phyloP scores from a whole-genome alignment of 2,888 invertebrate species.

The Drosophila mercatorum region DNA sequence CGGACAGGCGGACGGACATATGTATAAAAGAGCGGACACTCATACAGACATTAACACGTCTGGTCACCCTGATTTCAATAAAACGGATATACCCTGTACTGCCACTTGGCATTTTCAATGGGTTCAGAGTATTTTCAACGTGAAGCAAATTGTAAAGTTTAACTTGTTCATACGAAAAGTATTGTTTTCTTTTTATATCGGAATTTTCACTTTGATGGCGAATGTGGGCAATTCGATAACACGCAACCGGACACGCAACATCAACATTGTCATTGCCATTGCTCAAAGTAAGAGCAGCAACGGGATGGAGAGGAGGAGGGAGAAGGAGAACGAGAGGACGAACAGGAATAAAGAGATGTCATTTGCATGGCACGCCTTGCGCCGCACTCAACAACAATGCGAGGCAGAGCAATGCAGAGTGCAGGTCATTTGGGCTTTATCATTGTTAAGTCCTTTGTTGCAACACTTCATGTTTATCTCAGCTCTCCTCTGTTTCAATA shows the following conservation, averaged over 20 bases:
- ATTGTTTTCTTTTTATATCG: not conserved
- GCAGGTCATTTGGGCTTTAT: conserved; percentile 28
- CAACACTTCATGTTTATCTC: conserved; percentile 11
- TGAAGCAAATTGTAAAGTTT: not conserved
- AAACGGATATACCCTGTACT: no score
- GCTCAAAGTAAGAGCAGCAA: conserved; percentile 4
- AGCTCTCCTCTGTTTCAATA: conserved; percentile 1
- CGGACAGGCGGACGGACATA: no score
- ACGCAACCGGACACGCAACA: conserved; percentile 23
- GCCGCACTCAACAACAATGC: conserved; percentile 7
- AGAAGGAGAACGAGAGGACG: no score
- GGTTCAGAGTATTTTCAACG: not conserved
- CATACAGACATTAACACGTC: no score
- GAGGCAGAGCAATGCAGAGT: conserved; percentile 15
- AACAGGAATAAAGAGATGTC: not conserved
- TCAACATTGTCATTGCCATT: conserved; percentile 19
- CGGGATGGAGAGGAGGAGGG: not conserved
- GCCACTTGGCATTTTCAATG: no score
- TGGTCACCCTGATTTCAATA: no score
- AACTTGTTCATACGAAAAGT: not conserved
- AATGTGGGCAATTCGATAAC: conserved; percentile 11
- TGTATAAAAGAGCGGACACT: no score
- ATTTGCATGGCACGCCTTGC: conserved; percentile 8
- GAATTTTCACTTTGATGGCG: not conserved
- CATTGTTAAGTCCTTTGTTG: conserved; percentile 10